Percentiles rank a stretch among this genome's conserved stretches.
Evolutionary conservation across 2,113 vertebrate species (phyloP).

Genomic region (Physeter macrocephalus): DNA sequence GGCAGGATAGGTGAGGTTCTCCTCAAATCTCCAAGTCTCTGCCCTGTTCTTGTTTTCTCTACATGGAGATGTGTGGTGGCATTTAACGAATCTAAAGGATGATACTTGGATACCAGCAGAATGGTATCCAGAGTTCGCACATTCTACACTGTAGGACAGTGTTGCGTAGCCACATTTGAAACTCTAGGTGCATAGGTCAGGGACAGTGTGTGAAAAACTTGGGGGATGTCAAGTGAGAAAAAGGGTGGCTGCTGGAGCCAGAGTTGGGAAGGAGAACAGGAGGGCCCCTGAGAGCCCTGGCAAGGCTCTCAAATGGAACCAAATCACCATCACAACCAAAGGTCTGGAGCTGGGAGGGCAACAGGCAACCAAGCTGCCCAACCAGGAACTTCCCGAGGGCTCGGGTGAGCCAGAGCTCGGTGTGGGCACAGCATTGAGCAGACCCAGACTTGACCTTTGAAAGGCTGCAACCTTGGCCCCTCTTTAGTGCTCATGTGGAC

Average conservation of each 20-base stretch:
- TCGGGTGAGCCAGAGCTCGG: neutral
- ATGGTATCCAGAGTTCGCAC: neutral
- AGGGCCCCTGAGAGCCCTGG: neutral
- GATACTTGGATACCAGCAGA: neutral
- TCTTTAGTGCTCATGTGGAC: neutral
- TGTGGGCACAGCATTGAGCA: no score
- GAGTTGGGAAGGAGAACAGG: neutral
- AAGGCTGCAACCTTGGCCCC: neutral
- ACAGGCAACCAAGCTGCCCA: neutral
- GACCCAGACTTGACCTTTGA: neutral
- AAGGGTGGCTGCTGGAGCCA: neutral
- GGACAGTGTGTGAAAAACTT: neutral
- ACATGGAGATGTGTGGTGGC: neutral
- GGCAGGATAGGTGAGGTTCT: accelerated
- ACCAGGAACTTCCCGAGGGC: neutral
- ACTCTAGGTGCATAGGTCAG: neutral
- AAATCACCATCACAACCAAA: neutral
- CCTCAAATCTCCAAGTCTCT: neutral
- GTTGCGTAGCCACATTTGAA: neutral
- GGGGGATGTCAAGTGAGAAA: neutral
- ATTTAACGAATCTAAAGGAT: neutral
- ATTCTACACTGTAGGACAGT: neutral
- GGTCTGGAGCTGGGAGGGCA: neutral
- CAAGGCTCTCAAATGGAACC: neutral
- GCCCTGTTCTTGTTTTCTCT: neutral